Base-by-base conservation (phyloP, 2,888 invertebrate species). In the Athripsodes cinereus region DNA sequence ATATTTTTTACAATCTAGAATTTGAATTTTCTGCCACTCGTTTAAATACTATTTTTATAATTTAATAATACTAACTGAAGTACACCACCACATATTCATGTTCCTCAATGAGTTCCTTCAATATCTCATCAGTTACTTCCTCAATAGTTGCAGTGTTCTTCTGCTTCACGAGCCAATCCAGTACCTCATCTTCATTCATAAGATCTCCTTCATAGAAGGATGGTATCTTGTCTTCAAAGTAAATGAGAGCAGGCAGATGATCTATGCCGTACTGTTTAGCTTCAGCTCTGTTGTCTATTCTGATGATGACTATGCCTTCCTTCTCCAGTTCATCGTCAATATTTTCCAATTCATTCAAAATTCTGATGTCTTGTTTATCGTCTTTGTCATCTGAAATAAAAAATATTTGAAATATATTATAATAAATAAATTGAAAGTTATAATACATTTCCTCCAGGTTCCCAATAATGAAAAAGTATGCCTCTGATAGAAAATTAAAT, bases 51-150 rank as follows among this genome's bases (percentile, higher is more conserved):
- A 51, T 51, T 51, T 26, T 26, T 5, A 44, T 5, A 44, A 26
- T 10, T 26, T 3, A 26, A 26, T 10, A 26, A 26, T 26, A 5
- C 85, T 81, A 74, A 87, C 92, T 92, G 76, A 94, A 95, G 72
- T 92, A 93, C 2, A 92, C 93, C n/a, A 92, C 92, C 46, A 95
- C 93, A 71, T 94, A 94, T 80, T 93, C 92, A 68, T 92, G 91
- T 69, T 93, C 91, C 64, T 90, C 89, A 66, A 95, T 91, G 22
- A 95, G 80, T 67, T 89, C 88, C 61, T 82, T 81, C 22, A 95
- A 74, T 67, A 95, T 93, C 76, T 94, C 93, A 71, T 94, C 94
- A 2, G 93, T 93, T 44, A 95, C 92, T 76, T 94, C 94, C 75
- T 95, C 95, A 67, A 95, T 95, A 3, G 94, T 95, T 8, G 93